A percentile compares a stretch with the other conserved stretches of the same genome.
These are phyloP conservation scores for Hoplostethus mediterraneus DNA, from an alignment of 2,797 vertebrate genomes.

Conservation along the genomic window DNA sequence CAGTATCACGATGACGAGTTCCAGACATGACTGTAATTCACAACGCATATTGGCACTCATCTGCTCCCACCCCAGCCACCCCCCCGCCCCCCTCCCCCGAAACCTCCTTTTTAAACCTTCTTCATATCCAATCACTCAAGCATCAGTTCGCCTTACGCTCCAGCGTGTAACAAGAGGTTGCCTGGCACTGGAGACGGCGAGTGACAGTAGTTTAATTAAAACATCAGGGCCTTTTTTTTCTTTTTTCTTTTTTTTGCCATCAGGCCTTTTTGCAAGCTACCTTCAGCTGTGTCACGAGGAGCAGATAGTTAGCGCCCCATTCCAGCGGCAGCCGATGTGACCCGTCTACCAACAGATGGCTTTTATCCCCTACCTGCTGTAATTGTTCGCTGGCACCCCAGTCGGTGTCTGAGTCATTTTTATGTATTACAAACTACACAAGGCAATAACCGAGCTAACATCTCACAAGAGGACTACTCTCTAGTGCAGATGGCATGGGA, in stretches of 20 bases:
- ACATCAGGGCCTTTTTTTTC: conserved; percentile 48
- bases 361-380: conserved; percentile 38
- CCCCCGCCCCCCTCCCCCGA: conserved; percentile 5
- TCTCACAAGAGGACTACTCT: background rate
- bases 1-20: conserved; percentile 32
- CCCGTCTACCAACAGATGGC: conserved; percentile 49
- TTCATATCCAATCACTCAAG: conserved; percentile 31
- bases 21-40: conserved; percentile 34
- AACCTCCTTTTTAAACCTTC: conserved; percentile 28
- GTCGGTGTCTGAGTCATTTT: conserved; percentile 38
- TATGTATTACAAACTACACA: conserved; percentile 18
- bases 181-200: conserved; percentile 35
- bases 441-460: background rate
- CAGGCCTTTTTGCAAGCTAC: conserved; percentile 31
- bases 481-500: background rate
- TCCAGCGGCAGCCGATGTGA: conserved; percentile 47
- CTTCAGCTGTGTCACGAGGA: conserved; percentile 46
- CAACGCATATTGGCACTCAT: conserved; percentile 18
- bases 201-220: conserved; percentile 77
- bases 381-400: conserved; percentile 31
- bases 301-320: conserved; percentile 42
- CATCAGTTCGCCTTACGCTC: conserved; percentile 42
- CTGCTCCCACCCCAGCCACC: no score
- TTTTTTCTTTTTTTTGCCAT: conserved; percentile 26
- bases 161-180: conserved; percentile 41